Percentiles rank a stretch among this genome's conserved stretches.
phyloP scores from a whole-genome alignment of 2,113 vertebrate species.

The Vanacampus margaritifer region DNA sequence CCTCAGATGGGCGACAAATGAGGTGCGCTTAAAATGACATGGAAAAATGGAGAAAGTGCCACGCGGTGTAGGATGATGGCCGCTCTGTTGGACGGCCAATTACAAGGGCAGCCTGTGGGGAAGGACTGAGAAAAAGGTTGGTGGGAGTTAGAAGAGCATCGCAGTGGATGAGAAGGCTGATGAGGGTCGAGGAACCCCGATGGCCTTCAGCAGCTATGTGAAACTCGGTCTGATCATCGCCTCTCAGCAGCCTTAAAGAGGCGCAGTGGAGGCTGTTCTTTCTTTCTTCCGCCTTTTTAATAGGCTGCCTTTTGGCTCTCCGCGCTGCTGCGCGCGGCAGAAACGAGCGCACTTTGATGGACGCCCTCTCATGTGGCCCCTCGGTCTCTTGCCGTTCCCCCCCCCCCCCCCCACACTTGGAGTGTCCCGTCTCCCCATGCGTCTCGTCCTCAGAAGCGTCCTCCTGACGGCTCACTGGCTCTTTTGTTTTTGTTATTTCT shows the following conservation, averaged over 20 bases:
- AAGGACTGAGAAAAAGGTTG: constrained; percentile 25
- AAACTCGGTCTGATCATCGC: constrained; percentile 56
- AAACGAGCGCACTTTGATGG: constrained; percentile 52
- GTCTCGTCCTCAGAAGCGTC: constrained; percentile 20
- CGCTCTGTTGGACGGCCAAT: constrained; percentile 43
- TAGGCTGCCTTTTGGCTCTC: constrained; percentile 25
- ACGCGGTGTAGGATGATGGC: background rate
- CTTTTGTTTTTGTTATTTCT: constrained; percentile 8
- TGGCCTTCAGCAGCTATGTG: constrained; percentile 51
- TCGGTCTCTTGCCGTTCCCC: constrained; percentile 18
- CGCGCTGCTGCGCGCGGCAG: constrained; percentile 47
- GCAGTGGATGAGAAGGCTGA: constrained; percentile 24
- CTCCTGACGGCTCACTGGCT: constrained; percentile 21
- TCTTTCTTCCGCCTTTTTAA: constrained; percentile 22
- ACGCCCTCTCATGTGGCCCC: constrained; percentile 31
- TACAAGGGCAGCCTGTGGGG: constrained; percentile 39
- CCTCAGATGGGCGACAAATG: background rate
- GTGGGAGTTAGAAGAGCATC: constrained; percentile 33
- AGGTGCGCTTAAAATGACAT: background rate
- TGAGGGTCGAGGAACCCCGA: constrained; percentile 36
- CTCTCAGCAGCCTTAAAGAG: constrained; percentile 34
- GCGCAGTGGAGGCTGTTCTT: constrained; percentile 1
- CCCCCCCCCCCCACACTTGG: constrained; percentile 9
- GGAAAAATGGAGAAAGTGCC: background rate
- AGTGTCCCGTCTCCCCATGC: constrained; percentile 19